A percentile compares a stretch with the other conserved stretches of the same genome.
Evolutionary conservation across 2,113 vertebrate genomes (phyloP).

Genomic region (Andinoacara biseriatus): DNA sequence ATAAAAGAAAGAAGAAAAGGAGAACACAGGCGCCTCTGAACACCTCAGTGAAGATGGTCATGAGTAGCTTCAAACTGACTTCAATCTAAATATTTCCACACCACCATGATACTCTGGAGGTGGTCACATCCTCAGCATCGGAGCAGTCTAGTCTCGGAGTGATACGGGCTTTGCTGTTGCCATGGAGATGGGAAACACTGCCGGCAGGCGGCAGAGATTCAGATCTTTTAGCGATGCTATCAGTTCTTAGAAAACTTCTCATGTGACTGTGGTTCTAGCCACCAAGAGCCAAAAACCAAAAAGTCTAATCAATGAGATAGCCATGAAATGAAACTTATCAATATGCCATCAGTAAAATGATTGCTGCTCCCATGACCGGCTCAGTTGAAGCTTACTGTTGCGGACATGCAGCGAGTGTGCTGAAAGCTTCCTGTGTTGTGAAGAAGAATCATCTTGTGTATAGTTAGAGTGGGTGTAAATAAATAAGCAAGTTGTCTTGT

Average conservation of each 20-base stretch:
- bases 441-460: not conserved
- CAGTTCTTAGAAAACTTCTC: constrained; percentile 46
- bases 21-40: constrained; percentile 18
- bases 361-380: not conserved
- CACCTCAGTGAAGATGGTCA: constrained; percentile 7
- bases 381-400: not conserved
- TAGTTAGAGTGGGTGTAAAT: not conserved
- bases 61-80: not conserved
- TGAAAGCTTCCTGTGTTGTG: not conserved
- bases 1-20: constrained; percentile 6
- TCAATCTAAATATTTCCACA: constrained; percentile 5
- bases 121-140: constrained; percentile 27
- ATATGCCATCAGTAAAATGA: accelerated
- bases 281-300: constrained; percentile 19
- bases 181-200: constrained; percentile 40
- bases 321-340: not conserved
- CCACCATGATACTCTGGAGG: not conserved
- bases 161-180: constrained; percentile 49
- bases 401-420: not conserved
- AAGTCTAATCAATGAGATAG: constrained; percentile 12
- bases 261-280: not conserved
- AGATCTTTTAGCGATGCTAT: constrained; percentile 36
- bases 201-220: constrained; percentile 21
- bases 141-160: not conserved
- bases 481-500: not conserved